phyloP scores from a whole-genome alignment of 2,888 invertebrate species.

The Galeopsomyia nigrocyanea region DNA sequence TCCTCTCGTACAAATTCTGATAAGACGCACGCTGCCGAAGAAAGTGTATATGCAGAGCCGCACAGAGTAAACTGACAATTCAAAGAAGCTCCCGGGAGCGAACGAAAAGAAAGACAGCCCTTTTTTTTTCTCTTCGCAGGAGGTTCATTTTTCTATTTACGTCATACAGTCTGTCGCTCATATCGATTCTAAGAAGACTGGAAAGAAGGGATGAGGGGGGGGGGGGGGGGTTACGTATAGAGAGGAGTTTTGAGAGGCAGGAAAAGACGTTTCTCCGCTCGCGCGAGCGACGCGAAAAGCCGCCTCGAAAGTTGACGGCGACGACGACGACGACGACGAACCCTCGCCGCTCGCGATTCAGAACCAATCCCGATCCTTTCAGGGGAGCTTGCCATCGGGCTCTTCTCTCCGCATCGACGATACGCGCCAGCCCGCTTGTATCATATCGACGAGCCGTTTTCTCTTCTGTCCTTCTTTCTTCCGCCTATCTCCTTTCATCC shows the following conservation, averaged over 20 bases:
- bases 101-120: background rate
- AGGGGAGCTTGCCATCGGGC: conserved; percentile 39
- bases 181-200: conserved; percentile 41
- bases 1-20: conserved; percentile 38
- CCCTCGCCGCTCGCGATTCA: conserved; percentile 38
- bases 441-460: conserved; percentile 42
- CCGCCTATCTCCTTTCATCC: conserved; percentile 29
- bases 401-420: conserved; percentile 23
- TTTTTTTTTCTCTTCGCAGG: background rate
- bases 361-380: conserved; percentile 49
- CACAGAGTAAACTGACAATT: conserved; percentile 47
- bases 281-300: conserved; percentile 38
- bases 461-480: conserved; percentile 13
- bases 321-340: conserved; percentile 28
- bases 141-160: conserved; percentile 48
- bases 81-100: conserved; percentile 1
- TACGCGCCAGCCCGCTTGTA: conserved; percentile 41
- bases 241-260: conserved; percentile 12
- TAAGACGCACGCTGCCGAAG: conserved; percentile 28
- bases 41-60: background rate
- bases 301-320: conserved; percentile 45
- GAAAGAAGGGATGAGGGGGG: background rate
- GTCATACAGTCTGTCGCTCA: conserved; percentile 45
- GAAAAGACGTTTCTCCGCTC: conserved; percentile 40
- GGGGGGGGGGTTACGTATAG: background rate